phyloP scores from a whole-genome alignment of 2,113 vertebrate genomes.

The Pelusios castaneus region DNA sequence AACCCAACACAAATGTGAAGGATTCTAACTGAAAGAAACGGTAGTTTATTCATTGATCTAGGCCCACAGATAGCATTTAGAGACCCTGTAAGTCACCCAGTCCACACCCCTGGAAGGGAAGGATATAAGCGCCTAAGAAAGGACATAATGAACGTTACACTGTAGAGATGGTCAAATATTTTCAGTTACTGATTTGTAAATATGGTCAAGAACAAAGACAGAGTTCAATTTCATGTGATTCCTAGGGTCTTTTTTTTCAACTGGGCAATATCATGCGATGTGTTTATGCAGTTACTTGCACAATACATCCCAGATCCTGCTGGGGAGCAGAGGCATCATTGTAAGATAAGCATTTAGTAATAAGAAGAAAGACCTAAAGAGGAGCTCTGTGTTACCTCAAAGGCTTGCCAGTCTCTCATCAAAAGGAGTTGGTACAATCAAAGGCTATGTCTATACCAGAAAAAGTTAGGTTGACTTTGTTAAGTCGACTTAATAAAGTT shows the following conservation, averaged over 20 bases:
- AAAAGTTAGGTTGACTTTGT: too few relatives aligned
- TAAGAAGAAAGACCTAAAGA: not conserved
- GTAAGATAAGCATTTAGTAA: not conserved
- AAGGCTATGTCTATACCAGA: too few relatives aligned
- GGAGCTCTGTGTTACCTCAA: too few relatives aligned
- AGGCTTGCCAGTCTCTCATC: too few relatives aligned
- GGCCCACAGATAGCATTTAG: not conserved
- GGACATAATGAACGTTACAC: not conserved
- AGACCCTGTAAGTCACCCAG: not conserved
- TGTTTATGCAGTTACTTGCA: not conserved
- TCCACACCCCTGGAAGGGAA: not conserved
- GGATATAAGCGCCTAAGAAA: not conserved
- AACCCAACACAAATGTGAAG: slow-evolving; percentile 32
- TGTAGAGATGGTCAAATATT: not conserved
- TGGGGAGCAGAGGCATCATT: not conserved
- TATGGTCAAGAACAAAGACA: not conserved
- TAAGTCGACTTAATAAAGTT: too few relatives aligned
- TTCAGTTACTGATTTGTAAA: not conserved
- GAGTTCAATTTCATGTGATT: not conserved
- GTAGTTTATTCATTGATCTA: not conserved
- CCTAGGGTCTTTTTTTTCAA: not conserved
- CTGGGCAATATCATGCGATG: not conserved
- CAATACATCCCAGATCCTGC: not conserved
- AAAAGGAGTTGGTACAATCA: too few relatives aligned
- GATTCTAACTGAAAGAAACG: not conserved